These are phyloP conservation scores for Epinotia brunnichana DNA, from an alignment of 2,888 invertebrate species.

Conservation along the genomic window DNA sequence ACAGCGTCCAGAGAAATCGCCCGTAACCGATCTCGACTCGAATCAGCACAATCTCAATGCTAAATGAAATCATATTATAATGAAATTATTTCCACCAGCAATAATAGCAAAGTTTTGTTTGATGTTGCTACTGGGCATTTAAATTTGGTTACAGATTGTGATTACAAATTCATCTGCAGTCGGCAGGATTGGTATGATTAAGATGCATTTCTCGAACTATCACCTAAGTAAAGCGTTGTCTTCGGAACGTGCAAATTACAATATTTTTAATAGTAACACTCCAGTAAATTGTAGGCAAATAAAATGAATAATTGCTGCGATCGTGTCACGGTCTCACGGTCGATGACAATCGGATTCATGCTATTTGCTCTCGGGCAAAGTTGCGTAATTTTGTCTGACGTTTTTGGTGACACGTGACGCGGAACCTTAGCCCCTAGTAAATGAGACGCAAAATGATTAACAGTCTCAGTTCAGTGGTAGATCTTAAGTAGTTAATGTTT, in stretches of 20 bases:
- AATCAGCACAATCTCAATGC: conserved; percentile 58
- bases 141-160: neutral
- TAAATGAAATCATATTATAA: neutral
- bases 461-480: conserved; percentile 1
- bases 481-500: neutral
- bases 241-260: neutral
- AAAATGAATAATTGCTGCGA: too few species aligned
- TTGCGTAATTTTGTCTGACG: neutral
- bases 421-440: neutral
- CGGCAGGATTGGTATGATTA: conserved; percentile 2
- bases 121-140: neutral
- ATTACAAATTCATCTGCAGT: neutral
- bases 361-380: too few species aligned
- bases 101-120: neutral
- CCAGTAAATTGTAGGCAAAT: too few species aligned
- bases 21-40: conserved; percentile 71
- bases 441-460: neutral
- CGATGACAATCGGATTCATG: too few species aligned
- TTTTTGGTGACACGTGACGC: neutral
- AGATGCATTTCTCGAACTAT: neutral
- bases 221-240: neutral
- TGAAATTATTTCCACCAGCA: neutral
- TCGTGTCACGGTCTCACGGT: too few species aligned
- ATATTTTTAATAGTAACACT: too few species aligned
- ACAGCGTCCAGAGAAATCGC: conserved; percentile 93